These are phyloP conservation scores for Pogonomyrmex californicus DNA, from an alignment of 1,140 invertebrate genomes.

Conservation along the genomic window DNA sequence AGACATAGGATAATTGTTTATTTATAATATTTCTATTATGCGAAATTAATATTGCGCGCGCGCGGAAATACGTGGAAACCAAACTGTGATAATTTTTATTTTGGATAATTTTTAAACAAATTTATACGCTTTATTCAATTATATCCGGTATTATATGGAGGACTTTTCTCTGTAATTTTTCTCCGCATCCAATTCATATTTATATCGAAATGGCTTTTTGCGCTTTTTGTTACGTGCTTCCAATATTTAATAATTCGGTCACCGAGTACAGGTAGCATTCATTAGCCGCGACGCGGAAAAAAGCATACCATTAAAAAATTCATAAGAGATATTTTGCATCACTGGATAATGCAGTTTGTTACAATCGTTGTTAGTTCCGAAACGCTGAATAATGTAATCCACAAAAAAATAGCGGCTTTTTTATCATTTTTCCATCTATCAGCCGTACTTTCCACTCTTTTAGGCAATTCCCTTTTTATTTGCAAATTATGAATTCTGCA, in stretches of 20 bases:
- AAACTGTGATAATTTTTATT: constrained; percentile 42
- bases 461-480: constrained; percentile 65
- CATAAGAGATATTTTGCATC: constrained; percentile 66
- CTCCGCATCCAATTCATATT: constrained; percentile 55
- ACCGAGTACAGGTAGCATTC: constrained; percentile 61
- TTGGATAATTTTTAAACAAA: constrained; percentile 42
- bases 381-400: constrained; percentile 64
- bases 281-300: constrained; percentile 61
- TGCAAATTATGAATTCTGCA: constrained; percentile 60
- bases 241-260: constrained; percentile 65
- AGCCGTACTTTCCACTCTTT: constrained; percentile 63
- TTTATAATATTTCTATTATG: constrained; percentile 23
- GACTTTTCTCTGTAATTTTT: constrained; percentile 54
- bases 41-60: constrained; percentile 18
- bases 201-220: constrained; percentile 62
- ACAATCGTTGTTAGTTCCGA: constrained; percentile 62
- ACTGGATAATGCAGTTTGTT: constrained; percentile 61
- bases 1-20: constrained; percentile 13
- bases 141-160: constrained; percentile 36
- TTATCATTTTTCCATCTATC: constrained; percentile 63
- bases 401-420: constrained; percentile 61
- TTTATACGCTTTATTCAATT: constrained; percentile 37
- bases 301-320: constrained; percentile 64
- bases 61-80: neutral
- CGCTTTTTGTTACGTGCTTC: constrained; percentile 60